Percentiles rank a stretch among this genome's conserved stretches.
Conservation (phyloP, 2,113 vertebrate species). For the human region GRCh38 chr15:86579001-86579500, state of each 20-base stretch:
- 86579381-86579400: conserved; percentile 12
- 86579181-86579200: neutral
- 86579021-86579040: neutral
- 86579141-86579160: neutral
- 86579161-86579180: neutral
- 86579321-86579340: neutral
- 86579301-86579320: conserved; percentile 26
- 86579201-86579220: neutral
- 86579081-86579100: neutral
- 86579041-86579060: no score
- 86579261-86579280: conserved; percentile 12
- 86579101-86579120: neutral
- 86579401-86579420: neutral
- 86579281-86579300: neutral
- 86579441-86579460: conserved; percentile 7
- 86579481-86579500: neutral
- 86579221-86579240: neutral
- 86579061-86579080: neutral
- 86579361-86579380: conserved; percentile 8
- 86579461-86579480: neutral
- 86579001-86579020: neutral
- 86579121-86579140: neutral
- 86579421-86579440: neutral
- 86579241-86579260: conserved; percentile 2
- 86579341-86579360: conserved; percentile 14